These are phyloP conservation scores for Tipula lateralis DNA, from an alignment of 2,888 invertebrate genomes.

Conservation along the genomic window DNA sequence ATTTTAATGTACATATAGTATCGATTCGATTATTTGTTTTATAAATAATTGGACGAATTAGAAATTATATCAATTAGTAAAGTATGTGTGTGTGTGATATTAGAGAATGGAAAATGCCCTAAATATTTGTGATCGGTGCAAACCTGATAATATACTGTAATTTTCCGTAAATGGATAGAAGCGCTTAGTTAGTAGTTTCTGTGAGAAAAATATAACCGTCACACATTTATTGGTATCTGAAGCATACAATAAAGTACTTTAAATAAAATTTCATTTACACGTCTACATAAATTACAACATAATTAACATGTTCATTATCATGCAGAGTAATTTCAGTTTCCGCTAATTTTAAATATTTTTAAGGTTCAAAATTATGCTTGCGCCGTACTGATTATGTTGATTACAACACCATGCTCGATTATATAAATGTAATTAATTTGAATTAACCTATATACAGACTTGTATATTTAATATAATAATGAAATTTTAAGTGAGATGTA, in stretches of 20 bases:
- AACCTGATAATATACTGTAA: background rate
- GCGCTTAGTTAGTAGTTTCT: background rate
- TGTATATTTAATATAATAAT: background rate
- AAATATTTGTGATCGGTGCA: background rate
- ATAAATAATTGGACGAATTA: background rate
- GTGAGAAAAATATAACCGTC: background rate
- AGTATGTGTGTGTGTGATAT: background rate
- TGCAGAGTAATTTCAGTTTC: background rate
- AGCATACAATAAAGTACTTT: background rate
- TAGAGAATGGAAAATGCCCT: background rate
- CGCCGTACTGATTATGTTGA: background rate
- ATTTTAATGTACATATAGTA: background rate
- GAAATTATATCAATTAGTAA: conserved; percentile 13
- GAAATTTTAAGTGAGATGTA: background rate
- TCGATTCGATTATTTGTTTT: background rate
- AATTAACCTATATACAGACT: background rate
- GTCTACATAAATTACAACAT: background rate
- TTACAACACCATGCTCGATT: background rate
- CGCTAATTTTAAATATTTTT: background rate
- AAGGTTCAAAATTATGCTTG: background rate
- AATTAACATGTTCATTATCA: background rate
- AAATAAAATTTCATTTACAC: background rate
- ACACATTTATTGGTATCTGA: background rate
- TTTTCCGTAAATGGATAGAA: background rate
- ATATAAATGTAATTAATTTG: background rate